phyloP scores from a whole-genome alignment of 2,888 invertebrate species.

The Melitaea athalia region DNA sequence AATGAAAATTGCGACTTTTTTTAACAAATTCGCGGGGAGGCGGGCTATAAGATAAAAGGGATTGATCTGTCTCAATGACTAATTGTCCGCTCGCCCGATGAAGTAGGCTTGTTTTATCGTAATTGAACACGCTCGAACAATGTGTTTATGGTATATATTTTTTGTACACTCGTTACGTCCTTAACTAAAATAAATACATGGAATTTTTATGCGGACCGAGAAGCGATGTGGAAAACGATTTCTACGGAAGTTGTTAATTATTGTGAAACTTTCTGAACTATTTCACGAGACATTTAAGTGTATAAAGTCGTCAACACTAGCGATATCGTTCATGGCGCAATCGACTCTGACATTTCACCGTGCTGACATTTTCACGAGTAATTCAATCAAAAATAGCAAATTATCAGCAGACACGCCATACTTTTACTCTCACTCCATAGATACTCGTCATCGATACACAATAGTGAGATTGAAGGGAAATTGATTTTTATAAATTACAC shows the following conservation, averaged over 20 bases:
- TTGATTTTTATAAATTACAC: conserved; percentile 19
- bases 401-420: conserved; percentile 49
- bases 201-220: not conserved
- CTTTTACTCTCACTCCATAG: conserved; percentile 31
- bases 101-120: conserved; percentile 46
- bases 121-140: conserved; percentile 45
- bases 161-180: conserved; percentile 23
- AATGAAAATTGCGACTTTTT: conserved; percentile 74
- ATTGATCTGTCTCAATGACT: conserved; percentile 63
- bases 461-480: conserved; percentile 13
- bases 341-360: conserved; percentile 39
- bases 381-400: conserved; percentile 57
- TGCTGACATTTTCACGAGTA: conserved; percentile 41
- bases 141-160: conserved; percentile 42
- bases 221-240: not conserved
- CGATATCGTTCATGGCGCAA: conserved; percentile 33
- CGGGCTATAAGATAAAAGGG: conserved; percentile 61
- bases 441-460: conserved; percentile 10
- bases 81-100: conserved; percentile 46
- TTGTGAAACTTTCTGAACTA: conserved; percentile 28
- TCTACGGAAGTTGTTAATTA: not conserved
- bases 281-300: conserved; percentile 12
- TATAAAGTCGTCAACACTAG: conserved; percentile 38
- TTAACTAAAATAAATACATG: conserved; percentile 11
- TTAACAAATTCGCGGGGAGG: conserved; percentile 68